Conservation (phyloP, 2,888 invertebrate species). For the Ectropis crepuscularia region DNA sequence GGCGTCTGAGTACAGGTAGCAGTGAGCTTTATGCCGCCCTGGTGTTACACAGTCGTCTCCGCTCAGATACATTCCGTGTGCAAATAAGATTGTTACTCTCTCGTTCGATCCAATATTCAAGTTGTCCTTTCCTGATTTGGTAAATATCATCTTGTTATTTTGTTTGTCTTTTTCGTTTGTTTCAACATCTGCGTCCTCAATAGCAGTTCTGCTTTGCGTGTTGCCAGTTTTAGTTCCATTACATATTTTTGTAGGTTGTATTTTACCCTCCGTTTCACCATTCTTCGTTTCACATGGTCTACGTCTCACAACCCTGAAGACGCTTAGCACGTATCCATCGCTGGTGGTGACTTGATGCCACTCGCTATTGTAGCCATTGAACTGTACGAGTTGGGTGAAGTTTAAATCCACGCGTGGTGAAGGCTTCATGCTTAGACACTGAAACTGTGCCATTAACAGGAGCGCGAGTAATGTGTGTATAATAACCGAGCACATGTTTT, state of each 20-base stretch:
- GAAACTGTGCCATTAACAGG: not conserved
- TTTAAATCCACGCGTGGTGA: slow-evolving; percentile 31
- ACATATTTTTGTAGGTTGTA: not conserved
- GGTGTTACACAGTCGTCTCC: slow-evolving; percentile 49
- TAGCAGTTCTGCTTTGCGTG: too few relatives aligned
- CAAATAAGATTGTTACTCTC: slow-evolving; percentile 21
- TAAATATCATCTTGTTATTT: too few relatives aligned
- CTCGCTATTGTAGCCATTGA: slow-evolving; percentile 47
- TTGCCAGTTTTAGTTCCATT: slow-evolving; percentile 30
- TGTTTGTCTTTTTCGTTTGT: too few relatives aligned
- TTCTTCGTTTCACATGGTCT: slow-evolving; percentile 13
- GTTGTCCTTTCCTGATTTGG: too few relatives aligned
- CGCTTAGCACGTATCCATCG: slow-evolving; percentile 52
- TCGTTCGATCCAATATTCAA: too few relatives aligned
- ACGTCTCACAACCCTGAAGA: slow-evolving; percentile 42
- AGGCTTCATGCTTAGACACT: not conserved
- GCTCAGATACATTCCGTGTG: slow-evolving; percentile 49
- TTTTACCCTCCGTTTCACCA: not conserved
- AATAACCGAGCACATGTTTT: too few relatives aligned
- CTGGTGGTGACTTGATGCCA: slow-evolving; percentile 46
- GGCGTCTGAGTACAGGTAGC: slow-evolving; percentile 48
- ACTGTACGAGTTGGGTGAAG: slow-evolving; percentile 46
- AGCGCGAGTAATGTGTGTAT: not conserved
- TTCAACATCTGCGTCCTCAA: too few relatives aligned
- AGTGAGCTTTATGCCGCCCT: slow-evolving; percentile 46